A percentile compares a stretch with the other conserved stretches of the same genome.
These are phyloP conservation scores for Caiman crocodilus DNA, from an alignment of 2,797 vertebrate species.

Conservation along the genomic window DNA sequence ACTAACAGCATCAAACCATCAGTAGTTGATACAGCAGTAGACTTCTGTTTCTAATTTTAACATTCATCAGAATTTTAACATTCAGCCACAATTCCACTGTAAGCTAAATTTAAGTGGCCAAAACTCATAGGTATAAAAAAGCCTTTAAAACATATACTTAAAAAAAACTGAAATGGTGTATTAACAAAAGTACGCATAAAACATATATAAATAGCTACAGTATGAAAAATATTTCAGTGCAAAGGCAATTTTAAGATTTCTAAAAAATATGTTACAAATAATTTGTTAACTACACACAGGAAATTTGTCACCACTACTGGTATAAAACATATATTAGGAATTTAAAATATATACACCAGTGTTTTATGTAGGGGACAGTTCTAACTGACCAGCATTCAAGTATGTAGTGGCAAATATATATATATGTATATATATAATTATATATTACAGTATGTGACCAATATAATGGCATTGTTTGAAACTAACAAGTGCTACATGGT, in stretches of 20 bases:
- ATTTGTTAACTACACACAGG: constrained; percentile 81
- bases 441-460: constrained; percentile 27
- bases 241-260: constrained; percentile 85
- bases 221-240: constrained; percentile 87
- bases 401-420: constrained; percentile 45
- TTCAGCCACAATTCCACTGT: constrained; percentile 69
- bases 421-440: neutral
- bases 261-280: constrained; percentile 86
- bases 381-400: constrained; percentile 62
- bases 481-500: constrained; percentile 61
- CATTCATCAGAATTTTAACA: constrained; percentile 71
- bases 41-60: constrained; percentile 55
- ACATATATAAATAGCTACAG: constrained; percentile 83
- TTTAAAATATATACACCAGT: constrained; percentile 77
- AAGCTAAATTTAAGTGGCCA: constrained; percentile 75
- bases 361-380: constrained; percentile 71
- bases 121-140: constrained; percentile 79
- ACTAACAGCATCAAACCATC: constrained; percentile 30
- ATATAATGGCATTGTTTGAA: constrained; percentile 53
- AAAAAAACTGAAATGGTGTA: constrained; percentile 79
- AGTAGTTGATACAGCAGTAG: constrained; percentile 13
- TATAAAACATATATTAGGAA: constrained; percentile 69
- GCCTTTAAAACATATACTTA: constrained; percentile 80
- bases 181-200: constrained; percentile 80
- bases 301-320: constrained; percentile 75